These are phyloP conservation scores for Xiphydria camelus DNA, from an alignment of 2,888 invertebrate genomes.

Conservation along the genomic window DNA sequence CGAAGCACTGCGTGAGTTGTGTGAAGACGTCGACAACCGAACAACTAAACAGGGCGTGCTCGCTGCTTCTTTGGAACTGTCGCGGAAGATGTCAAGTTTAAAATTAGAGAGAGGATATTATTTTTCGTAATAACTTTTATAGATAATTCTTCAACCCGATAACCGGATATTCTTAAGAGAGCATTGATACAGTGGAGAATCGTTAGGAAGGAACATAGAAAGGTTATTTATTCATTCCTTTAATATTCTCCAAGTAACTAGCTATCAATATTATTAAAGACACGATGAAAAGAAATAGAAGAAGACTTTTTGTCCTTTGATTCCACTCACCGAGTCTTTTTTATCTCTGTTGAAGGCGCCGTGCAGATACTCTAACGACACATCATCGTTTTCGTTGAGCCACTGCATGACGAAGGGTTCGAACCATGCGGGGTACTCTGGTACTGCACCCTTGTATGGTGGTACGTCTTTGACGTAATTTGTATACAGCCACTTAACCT, in stretches of 20 bases:
- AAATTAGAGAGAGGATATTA: too few relatives aligned
- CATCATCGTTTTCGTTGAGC: conserved; percentile 99
- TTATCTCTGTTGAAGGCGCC: conserved; percentile 98
- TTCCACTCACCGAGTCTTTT: conserved; percentile 80
- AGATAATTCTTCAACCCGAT: background rate
- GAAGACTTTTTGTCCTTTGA: conserved; percentile 6
- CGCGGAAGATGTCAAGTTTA: conserved; percentile 43
- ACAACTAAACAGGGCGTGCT: conserved; percentile 97
- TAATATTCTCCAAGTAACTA: too few relatives aligned
- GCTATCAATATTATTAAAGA: too few relatives aligned
- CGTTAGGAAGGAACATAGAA: too few relatives aligned
- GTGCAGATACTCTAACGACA: conserved; percentile 96
- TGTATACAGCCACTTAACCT: conserved; percentile 97
- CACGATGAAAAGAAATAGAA: too few relatives aligned
- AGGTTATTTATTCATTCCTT: too few relatives aligned
- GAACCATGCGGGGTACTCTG: conserved; percentile 99
- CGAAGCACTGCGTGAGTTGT: conserved; percentile 98
- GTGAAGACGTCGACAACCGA: conserved; percentile 99
- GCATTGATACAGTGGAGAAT: too few relatives aligned
- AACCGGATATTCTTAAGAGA: too few relatives aligned
- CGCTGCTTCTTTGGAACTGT: conserved; percentile 98
- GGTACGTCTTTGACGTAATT: conserved; percentile 98
- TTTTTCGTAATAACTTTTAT: background rate
- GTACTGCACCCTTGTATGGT: conserved; percentile 94
- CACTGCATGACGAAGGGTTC: conserved; percentile 99